phyloP scores from a whole-genome alignment of 2,888 invertebrate genomes.

The Thyatira batis region DNA sequence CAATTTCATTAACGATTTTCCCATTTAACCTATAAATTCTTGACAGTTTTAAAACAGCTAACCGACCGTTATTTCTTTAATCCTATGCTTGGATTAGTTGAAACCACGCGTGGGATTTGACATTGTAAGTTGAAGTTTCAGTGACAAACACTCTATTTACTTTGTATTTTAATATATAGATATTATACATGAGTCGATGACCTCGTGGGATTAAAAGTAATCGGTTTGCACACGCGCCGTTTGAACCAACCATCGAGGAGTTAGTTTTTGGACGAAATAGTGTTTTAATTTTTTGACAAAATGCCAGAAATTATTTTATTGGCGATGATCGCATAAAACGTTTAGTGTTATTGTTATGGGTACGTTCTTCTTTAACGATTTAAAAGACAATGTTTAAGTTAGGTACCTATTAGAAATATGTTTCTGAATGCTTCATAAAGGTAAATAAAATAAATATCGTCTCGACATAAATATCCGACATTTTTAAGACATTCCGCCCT shows the following conservation, averaged over 20 bases:
- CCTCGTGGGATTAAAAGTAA: slow-evolving; percentile 15
- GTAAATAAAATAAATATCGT: no score
- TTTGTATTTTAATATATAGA: slow-evolving; percentile 5
- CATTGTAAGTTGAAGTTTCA: not conserved
- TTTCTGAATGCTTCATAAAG: no score
- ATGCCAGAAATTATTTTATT: slow-evolving; percentile 39
- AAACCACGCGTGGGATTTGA: not conserved
- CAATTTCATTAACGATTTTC: not conserved
- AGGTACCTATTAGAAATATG: no score
- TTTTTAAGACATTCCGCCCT: no score
- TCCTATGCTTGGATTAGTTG: not conserved
- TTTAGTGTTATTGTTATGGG: slow-evolving; percentile 16
- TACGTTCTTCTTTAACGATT: slow-evolving; percentile 13
- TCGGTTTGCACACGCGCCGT: slow-evolving; percentile 15
- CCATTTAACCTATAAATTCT: not conserved
- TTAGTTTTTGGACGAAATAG: slow-evolving; percentile 23
- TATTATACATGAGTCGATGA: slow-evolving; percentile 31
- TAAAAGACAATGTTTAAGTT: not conserved
- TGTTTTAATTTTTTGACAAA: slow-evolving; percentile 32
- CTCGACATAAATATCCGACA: no score
- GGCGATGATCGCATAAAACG: slow-evolving; percentile 17
- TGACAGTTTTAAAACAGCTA: not conserved
- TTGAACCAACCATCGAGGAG: slow-evolving; percentile 11
- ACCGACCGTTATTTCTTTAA: not conserved
- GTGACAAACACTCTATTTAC: not conserved